Evolutionary conservation across 1,140 invertebrate species (phyloP).

Genomic region (Drosophila suzukii): DNA sequence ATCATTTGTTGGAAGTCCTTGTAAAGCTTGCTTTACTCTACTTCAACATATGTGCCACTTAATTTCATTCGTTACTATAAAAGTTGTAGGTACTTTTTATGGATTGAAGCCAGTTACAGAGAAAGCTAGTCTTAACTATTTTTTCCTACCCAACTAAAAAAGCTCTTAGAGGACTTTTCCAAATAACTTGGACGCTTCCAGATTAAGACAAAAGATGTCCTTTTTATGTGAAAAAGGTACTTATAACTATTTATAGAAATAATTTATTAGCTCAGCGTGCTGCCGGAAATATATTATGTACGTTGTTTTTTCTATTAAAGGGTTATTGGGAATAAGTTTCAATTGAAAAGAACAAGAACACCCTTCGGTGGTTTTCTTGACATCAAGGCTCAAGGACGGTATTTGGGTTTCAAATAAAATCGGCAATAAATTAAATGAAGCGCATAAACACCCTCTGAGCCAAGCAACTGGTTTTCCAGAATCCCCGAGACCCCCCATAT

Average conservation of each 20-base stretch:
- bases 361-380: background rate
- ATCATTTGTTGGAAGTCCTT: too few species aligned
- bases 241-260: background rate
- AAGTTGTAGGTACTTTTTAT: background rate
- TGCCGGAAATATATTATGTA: too few species aligned
- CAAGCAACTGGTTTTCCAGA: conserved; percentile 42
- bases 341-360: background rate
- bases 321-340: background rate
- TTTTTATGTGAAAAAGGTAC: background rate
- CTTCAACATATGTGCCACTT: background rate
- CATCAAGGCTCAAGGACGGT: background rate
- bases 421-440: conserved; percentile 65
- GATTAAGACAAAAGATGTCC: conserved; percentile 5
- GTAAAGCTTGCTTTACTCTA: background rate
- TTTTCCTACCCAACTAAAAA: background rate
- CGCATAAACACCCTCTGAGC: conserved; percentile 66
- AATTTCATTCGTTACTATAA: conserved; percentile 1
- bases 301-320: background rate
- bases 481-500: background rate
- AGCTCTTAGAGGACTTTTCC: background rate
- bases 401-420: conserved; percentile 42
- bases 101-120: background rate
- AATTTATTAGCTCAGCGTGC: too few species aligned
- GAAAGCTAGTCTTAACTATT: background rate
- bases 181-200: background rate